These are phyloP conservation scores for Semibalanus balanoides DNA, from an alignment of 1,140 invertebrate genomes.

Conservation along the genomic window DNA sequence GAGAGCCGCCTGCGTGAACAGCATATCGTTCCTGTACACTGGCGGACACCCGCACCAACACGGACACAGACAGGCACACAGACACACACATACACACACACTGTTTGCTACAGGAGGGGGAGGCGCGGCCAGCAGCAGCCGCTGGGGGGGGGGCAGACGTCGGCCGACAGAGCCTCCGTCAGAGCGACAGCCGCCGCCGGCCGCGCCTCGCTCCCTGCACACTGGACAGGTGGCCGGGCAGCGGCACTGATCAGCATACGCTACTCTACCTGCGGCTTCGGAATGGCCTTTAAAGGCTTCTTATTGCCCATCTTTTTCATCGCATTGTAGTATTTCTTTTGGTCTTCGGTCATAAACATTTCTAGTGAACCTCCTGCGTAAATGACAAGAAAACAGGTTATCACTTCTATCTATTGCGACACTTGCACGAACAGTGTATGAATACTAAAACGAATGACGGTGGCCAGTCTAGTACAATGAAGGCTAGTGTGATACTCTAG, in stretches of 20 bases:
- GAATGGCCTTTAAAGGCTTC: constrained; percentile 94
- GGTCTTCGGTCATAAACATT: constrained; percentile 99
- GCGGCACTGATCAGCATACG: not conserved
- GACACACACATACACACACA: not conserved
- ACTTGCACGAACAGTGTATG: no score
- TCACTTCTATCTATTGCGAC: not conserved
- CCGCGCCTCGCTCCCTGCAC: no score
- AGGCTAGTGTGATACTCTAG: no score
- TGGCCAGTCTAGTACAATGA: no score
- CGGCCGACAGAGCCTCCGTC: no score
- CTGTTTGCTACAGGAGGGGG: no score
- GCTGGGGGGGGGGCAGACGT: not conserved
- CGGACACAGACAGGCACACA: not conserved
- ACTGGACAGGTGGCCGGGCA: no score
- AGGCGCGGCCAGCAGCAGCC: no score
- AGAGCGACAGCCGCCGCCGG: no score
- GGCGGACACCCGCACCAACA: not conserved
- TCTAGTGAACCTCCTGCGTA: constrained; percentile 87
- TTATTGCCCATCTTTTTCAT: constrained; percentile 99
- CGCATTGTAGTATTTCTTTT: constrained; percentile 99
- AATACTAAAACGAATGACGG: no score
- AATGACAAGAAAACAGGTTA: constrained; percentile 18
- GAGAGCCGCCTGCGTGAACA: constrained; percentile 69
- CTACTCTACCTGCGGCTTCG: constrained; percentile 70
- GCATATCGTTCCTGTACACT: constrained; percentile 4